Evolutionary conservation across 1,140 invertebrate species (phyloP).

Genomic region (Rhyzopertha dominica): DNA sequence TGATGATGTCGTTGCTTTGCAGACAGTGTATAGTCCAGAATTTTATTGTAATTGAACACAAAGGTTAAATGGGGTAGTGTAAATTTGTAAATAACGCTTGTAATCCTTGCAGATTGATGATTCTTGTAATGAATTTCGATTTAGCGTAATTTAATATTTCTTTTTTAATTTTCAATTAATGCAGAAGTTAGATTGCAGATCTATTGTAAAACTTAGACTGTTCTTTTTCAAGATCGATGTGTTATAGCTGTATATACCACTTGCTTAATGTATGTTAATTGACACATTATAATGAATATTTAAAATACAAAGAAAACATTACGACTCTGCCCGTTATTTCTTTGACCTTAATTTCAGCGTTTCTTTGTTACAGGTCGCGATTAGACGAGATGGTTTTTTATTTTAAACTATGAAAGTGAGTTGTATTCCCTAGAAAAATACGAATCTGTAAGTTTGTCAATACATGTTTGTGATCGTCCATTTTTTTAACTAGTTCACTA

Average conservation of each 20-base stretch:
- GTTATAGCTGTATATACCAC: constrained; percentile 27
- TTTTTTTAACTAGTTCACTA: no score
- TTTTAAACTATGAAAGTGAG: no score
- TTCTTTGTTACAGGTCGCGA: no score
- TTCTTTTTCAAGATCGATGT: constrained; percentile 23
- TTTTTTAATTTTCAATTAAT: constrained; percentile 11
- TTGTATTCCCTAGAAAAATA: no score
- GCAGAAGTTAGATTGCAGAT: constrained; percentile 9
- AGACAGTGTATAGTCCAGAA: no score
- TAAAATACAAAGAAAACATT: constrained; percentile 24
- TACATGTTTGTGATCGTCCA: no score
- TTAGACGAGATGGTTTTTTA: no score
- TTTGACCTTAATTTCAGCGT: no score
- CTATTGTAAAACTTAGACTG: background rate
- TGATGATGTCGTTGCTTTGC: no score
- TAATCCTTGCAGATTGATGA: constrained; percentile 10
- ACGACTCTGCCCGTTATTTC: no score
- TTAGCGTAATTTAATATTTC: constrained; percentile 12
- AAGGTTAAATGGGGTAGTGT: constrained; percentile 11
- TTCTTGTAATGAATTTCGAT: constrained; percentile 13
- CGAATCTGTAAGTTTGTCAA: no score
- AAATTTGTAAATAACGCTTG: constrained; percentile 8
- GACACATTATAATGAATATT: constrained; percentile 26
- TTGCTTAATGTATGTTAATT: constrained; percentile 28
- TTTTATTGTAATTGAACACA: constrained; percentile 1